phyloP scores from a whole-genome alignment of 1,140 invertebrate species.

The Drosophila obscura region DNA sequence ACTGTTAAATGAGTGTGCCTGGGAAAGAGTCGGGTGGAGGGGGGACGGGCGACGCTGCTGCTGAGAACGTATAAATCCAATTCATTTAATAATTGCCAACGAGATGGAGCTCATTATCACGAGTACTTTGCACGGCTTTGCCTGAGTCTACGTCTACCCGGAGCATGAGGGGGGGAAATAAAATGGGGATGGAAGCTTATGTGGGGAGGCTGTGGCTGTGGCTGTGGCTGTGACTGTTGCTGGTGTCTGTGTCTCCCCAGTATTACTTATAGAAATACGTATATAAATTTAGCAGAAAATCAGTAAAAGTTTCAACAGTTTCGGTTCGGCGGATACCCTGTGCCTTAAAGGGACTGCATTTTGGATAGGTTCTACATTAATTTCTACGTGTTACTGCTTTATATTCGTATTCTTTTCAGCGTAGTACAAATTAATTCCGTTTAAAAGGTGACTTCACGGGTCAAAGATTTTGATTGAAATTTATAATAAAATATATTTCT shows the following conservation, averaged over 20 bases:
- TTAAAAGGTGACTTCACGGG: too few relatives aligned
- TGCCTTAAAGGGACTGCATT: too few relatives aligned
- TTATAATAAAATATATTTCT: too few relatives aligned
- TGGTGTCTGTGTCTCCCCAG: neutral
- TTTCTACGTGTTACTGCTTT: too few relatives aligned
- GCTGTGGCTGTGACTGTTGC: conserved; percentile 24
- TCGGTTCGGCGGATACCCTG: too few relatives aligned
- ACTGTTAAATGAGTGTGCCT: conserved; percentile 3
- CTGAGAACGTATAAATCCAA: conserved; percentile 74
- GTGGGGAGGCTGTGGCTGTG: conserved; percentile 25
- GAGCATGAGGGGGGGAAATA: conserved; percentile 1
- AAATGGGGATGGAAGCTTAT: neutral
- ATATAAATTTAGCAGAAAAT: conserved; percentile 11
- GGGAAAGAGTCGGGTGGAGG: neutral
- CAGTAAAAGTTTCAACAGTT: neutral
- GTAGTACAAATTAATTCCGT: too few relatives aligned
- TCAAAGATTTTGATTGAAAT: too few relatives aligned
- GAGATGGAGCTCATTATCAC: conserved; percentile 83
- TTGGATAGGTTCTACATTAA: too few relatives aligned
- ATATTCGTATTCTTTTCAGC: too few relatives aligned
- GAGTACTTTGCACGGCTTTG: conserved; percentile 82
- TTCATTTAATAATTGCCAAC: conserved; percentile 84
- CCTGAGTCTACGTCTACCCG: conserved; percentile 27
- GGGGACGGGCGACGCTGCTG: conserved; percentile 7
- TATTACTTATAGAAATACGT: neutral